phyloP scores from a whole-genome alignment of 2,113 vertebrate species.

The Diglossa brunneiventris region DNA sequence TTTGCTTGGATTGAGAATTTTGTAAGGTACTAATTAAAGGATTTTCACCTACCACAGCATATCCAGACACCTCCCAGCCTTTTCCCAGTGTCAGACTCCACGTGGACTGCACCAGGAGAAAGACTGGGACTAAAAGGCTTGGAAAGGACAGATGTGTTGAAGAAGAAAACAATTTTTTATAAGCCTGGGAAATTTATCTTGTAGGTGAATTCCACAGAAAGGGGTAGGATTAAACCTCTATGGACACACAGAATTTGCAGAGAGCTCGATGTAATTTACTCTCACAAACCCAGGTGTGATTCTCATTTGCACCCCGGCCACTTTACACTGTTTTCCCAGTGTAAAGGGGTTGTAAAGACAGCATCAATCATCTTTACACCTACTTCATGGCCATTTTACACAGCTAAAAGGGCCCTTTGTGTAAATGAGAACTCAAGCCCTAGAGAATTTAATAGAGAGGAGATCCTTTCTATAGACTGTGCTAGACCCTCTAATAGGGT shows the following conservation, averaged over 20 bases:
- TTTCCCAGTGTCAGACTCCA: background rate
- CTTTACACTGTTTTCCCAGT: constrained; percentile 41
- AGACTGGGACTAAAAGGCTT: background rate
- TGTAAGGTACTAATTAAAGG: background rate
- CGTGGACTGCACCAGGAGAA: background rate
- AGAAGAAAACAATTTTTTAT: background rate
- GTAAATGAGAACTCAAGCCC: constrained; percentile 45
- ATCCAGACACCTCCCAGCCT: background rate
- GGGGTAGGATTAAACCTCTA: background rate
- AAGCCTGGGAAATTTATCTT: background rate
- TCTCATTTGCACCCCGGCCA: constrained; percentile 46
- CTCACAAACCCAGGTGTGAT: constrained; percentile 36
- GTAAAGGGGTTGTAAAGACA: constrained; percentile 7
- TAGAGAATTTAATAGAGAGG: constrained; percentile 49
- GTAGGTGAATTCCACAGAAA: background rate
- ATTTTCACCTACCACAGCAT: background rate
- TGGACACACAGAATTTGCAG: background rate
- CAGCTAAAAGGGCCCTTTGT: constrained; percentile 39
- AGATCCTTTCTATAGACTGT: constrained; percentile 29
- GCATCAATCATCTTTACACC: constrained; percentile 58
- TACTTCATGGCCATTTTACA: constrained; percentile 48
- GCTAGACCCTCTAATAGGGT: constrained; percentile 9
- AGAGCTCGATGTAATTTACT: background rate
- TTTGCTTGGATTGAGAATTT: background rate
- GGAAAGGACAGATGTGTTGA: background rate